A percentile compares a stretch with the other conserved stretches of the same genome.
These are phyloP conservation scores for Calliphora vicina DNA, from an alignment of 1,140 invertebrate genomes.

Conservation along the genomic window DNA sequence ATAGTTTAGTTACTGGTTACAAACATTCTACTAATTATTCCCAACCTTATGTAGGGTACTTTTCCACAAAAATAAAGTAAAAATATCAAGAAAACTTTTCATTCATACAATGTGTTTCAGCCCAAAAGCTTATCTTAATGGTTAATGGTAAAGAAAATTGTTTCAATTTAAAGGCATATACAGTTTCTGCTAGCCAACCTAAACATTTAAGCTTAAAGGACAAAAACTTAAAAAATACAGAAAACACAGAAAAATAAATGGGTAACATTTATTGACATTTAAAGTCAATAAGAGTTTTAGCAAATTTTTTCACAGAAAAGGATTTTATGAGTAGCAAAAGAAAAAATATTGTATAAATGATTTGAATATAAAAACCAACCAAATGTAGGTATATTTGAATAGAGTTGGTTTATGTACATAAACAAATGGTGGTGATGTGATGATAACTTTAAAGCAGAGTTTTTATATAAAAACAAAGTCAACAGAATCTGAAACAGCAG, in stretches of 20 bases:
- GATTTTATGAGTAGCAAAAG: neutral
- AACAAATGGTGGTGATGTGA: constrained; percentile 3
- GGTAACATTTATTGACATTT: constrained; percentile 20
- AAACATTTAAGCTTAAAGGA: neutral
- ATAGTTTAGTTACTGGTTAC: too few species aligned
- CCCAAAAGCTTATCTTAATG: neutral
- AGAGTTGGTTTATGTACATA: neutral
- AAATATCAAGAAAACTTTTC: too few species aligned
- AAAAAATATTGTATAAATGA: neutral
- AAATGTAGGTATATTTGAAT: neutral
- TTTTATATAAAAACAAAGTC: neutral
- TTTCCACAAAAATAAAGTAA: too few species aligned
- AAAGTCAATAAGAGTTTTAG: constrained; percentile 15
- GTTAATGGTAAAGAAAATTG: constrained; percentile 19
- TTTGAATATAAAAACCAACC: constrained; percentile 1
- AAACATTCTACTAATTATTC: too few species aligned
- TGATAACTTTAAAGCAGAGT: constrained; percentile 12
- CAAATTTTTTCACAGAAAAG: neutral
- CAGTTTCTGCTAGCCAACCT: neutral
- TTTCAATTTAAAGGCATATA: neutral
- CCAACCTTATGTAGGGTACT: too few species aligned
- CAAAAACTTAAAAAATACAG: neutral
- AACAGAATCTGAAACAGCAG: neutral
- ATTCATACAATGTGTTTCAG: too few species aligned
- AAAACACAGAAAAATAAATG: neutral